Evolutionary conservation across 2,888 invertebrate genomes (phyloP), one percentile per base, ranked within the genome.

Genomic region (Blomia tropicalis): DNA sequence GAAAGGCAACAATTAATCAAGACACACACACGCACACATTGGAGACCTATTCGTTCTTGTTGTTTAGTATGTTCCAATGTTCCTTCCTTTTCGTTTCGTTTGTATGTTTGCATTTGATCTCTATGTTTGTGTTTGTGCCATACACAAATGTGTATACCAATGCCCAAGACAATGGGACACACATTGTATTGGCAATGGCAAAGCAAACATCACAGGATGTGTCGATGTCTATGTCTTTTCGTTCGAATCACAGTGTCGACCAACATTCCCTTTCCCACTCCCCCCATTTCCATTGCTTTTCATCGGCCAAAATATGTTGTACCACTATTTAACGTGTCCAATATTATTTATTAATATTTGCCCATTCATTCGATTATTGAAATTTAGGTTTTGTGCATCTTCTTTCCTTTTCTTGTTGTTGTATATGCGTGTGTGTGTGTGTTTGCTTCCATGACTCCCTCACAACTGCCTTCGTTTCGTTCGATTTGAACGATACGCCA

Each of bases 1-100:
- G n/a, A n/a, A n/a, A n/a, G n/a, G 51, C 51, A 47, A 47, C 51
- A 47, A 47, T 47, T 47, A 47, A 47, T 47, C 51, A 47, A 47
- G 51, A 47, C 51, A 47, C 7, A 14, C 51, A n/a, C 14, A n/a
- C n/a, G n/a, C n/a, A n/a, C n/a, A n/a, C n/a, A n/a, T n/a, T n/a
- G n/a, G n/a, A n/a, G n/a, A n/a, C n/a, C n/a, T n/a, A n/a, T n/a
- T n/a, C n/a, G n/a, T n/a, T n/a, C n/a, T n/a, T n/a, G n/a, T n/a
- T n/a, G n/a, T n/a, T n/a, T n/a, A n/a, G n/a, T n/a, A 14, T 41
- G 41, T n/a, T 14, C n/a, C 41, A 41, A 41, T 41, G 41, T 41
- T 14, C 14, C 41, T 41, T n/a, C 14, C 41, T n/a, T 17, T 14
- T 41, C n/a, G 41, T 41, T 14, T 41, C n/a, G 41, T 41, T 41